These are phyloP conservation scores for Acanthococcus lagerstroemiae DNA, from an alignment of 2,888 invertebrate genomes.

Conservation along the genomic window DNA sequence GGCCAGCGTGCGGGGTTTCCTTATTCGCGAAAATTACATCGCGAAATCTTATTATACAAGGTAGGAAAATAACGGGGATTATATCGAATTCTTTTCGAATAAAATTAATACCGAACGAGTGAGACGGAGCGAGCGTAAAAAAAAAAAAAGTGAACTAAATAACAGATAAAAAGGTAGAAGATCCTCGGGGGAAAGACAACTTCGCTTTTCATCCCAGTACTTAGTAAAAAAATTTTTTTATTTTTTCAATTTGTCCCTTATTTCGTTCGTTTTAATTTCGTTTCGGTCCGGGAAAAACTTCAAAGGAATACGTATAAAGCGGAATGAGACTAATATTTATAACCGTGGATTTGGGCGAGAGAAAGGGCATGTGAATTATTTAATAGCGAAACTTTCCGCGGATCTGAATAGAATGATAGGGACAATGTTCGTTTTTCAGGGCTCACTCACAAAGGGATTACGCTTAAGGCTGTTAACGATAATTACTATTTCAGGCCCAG, in stretches of 20 bases:
- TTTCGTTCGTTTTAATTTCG: conserved; percentile 30
- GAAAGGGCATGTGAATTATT: conserved; percentile 11
- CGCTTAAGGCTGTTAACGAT: conserved; percentile 31
- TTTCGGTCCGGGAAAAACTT: conserved; percentile 20
- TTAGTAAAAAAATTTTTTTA: conserved; percentile 17
- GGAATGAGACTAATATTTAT: conserved; percentile 31
- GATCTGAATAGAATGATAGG: conserved; percentile 27
- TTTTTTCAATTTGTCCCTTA: conserved; percentile 31
- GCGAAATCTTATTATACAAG: conserved; percentile 30
- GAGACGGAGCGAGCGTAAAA: conserved; percentile 3
- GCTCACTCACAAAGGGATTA: conserved; percentile 29
- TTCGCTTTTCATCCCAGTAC: conserved; percentile 25
- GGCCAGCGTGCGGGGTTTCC: neutral
- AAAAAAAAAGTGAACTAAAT: conserved; percentile 16
- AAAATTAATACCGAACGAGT: conserved; percentile 25
- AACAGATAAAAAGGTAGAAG: conserved; percentile 29
- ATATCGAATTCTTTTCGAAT: conserved; percentile 31
- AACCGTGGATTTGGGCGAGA: conserved; percentile 20
- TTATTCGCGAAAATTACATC: conserved; percentile 29
- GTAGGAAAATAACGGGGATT: conserved; percentile 29
- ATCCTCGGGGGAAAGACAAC: conserved; percentile 25
- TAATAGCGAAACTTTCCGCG: conserved; percentile 24
- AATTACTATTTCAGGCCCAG: conserved; percentile 24
- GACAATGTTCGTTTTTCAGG: conserved; percentile 27
- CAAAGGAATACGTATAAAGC: conserved; percentile 22